phyloP scores from a whole-genome alignment of 2,113 vertebrate species.

The Otis tarda region DNA sequence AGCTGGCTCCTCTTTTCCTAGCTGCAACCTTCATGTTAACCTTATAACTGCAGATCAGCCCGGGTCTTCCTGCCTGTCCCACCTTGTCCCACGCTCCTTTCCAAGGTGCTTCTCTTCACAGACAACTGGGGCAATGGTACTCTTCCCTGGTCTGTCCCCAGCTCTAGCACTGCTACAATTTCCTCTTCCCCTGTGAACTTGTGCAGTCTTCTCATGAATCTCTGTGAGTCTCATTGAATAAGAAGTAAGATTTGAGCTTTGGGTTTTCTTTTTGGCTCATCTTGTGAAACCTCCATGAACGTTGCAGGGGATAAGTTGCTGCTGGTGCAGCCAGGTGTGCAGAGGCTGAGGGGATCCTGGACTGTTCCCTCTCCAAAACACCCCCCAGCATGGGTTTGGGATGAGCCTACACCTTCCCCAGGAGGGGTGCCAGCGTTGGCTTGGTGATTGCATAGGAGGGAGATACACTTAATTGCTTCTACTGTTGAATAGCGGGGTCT shows the following conservation, averaged over 20 bases:
- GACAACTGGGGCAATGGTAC: background rate
- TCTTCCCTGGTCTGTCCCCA: background rate
- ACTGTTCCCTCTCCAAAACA: background rate
- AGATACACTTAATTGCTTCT: background rate
- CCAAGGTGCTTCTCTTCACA: background rate
- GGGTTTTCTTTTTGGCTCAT: background rate
- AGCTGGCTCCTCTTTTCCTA: background rate
- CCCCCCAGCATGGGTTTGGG: background rate
- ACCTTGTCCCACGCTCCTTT: background rate
- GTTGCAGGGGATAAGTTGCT: background rate
- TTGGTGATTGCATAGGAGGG: fast-evolving
- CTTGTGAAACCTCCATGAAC: background rate
- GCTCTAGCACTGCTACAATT: background rate
- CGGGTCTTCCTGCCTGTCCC: background rate
- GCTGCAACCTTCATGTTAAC: background rate
- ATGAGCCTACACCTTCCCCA: background rate
- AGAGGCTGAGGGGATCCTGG: background rate
- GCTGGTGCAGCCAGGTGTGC: background rate
- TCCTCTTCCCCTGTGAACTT: background rate
- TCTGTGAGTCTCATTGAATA: background rate
- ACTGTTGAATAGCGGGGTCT: fast-evolving
- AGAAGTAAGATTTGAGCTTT: background rate
- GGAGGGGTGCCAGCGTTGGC: background rate
- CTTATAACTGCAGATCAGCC: background rate
- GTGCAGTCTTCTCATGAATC: background rate